Evolutionary conservation across 2,888 invertebrate genomes (phyloP), one percentile per base, ranked within the genome.

Genomic region (Acanthopleura granulata): DNA sequence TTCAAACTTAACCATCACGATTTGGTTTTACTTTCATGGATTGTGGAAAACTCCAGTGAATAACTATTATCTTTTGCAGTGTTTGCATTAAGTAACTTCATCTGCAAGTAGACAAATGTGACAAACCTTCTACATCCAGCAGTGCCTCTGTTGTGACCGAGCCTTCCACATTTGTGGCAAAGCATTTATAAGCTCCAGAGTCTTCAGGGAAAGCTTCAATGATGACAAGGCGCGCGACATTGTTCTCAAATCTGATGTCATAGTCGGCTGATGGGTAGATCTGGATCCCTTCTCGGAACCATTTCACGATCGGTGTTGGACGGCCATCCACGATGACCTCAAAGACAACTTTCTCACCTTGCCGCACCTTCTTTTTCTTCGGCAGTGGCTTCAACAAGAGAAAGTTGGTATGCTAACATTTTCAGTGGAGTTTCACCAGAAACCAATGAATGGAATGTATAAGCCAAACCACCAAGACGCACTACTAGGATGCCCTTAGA

Each of bases 161-260:
- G 81, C 98, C 98, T 89, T 96, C 94, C 77, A 94, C 94, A 51
- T 96, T 96, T 66, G 92, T 92, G 22, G 95, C 95, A 14, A 94
- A 94, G 83, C 96, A 95, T 18, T 95, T 94, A 90, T 96, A 96
- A 79, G 94, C 93, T 57, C 96, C 96, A 76, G 94, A 94, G 79
- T 94, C 94, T 0, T 95, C 91, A 0, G 89, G 89, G 84, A 91
- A 91, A 4, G 88, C 89, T 79, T 90, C 89, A 18, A 93, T 0
- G 94, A 96, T 90, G 94, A 96, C n/a, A 77, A 95, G 91, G 84
- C 94, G 93, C 89, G 94, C 95, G 79, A 94, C 94, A 76, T 95
- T 95, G 86, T 95, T 94, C 86, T 94, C 92, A 87, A 93, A 95
- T 80, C 94, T 93, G 77, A 95, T 92, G 85, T 94, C 92, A 87